Evolutionary conservation across 1,140 invertebrate genomes (phyloP).

Genomic region (fruit fly (Drosophila melanogaster)): DNA sequence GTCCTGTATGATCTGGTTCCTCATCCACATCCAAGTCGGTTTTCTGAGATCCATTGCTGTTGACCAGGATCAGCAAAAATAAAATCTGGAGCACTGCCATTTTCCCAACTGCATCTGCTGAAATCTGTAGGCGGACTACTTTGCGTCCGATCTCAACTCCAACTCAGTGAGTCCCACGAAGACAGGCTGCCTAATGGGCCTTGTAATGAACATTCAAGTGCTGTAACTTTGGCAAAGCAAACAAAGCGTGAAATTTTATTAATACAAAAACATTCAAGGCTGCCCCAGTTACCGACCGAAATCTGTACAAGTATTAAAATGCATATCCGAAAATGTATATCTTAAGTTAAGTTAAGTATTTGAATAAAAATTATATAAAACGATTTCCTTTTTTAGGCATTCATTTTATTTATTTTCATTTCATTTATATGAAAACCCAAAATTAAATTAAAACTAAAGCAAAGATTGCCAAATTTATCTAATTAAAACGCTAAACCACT

Average conservation of each 20-base stretch:
- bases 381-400: no score
- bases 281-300: background rate
- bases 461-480: background rate
- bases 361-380: no score
- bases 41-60: constrained; percentile 5
- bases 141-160: background rate
- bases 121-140: constrained; percentile 32
- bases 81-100: constrained; percentile 33
- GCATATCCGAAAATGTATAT: background rate
- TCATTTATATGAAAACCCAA: background rate
- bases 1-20: background rate
- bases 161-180: background rate
- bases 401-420: no score
- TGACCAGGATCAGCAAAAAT: constrained; percentile 32
- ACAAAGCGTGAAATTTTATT: constrained; percentile 31
- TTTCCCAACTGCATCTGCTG: constrained; percentile 26
- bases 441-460: background rate
- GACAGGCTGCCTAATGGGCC: constrained; percentile 42
- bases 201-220: constrained; percentile 32
- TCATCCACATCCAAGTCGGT: constrained; percentile 1
- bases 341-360: background rate
- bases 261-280: constrained; percentile 20
- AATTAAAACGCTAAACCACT: background rate
- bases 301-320: background rate
- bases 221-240: constrained; percentile 24